Evolutionary conservation across 2,797 vertebrate genomes (phyloP).

Genomic region (Darevskia nairensis): DNA sequence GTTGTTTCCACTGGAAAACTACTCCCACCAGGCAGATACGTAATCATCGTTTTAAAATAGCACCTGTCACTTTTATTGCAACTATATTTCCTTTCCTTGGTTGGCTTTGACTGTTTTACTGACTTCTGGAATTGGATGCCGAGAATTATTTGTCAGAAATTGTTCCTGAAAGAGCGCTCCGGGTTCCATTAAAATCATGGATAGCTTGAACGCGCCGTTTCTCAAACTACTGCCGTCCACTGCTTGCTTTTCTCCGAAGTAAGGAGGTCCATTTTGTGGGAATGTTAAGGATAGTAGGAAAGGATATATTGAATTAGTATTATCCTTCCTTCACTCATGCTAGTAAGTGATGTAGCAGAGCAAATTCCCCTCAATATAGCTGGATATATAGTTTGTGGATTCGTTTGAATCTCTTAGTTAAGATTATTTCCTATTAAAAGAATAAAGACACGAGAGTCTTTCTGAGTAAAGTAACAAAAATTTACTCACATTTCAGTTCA

Average conservation of each 20-base stretch:
- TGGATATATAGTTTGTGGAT: no score
- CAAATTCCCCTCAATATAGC: no score
- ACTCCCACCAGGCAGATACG: constrained; percentile 21
- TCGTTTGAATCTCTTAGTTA: no score
- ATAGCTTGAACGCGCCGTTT: background rate
- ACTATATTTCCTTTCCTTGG: constrained; percentile 39
- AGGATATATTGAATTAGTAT: no score
- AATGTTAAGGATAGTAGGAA: no score
- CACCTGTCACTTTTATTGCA: constrained; percentile 33
- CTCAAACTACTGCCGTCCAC: background rate
- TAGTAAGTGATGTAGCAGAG: no score
- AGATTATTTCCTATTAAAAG: no score
- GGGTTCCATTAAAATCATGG: constrained; percentile 11
- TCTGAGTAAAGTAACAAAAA: no score
- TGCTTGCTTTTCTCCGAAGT: background rate
- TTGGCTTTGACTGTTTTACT: constrained; percentile 41
- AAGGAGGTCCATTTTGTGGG: background rate
- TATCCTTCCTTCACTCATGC: no score
- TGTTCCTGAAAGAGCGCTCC: constrained; percentile 30
- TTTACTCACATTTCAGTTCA: no score
- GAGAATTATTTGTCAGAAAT: constrained; percentile 33
- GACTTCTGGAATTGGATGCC: constrained; percentile 10
- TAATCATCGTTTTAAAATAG: constrained; percentile 48
- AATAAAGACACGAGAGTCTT: no score
- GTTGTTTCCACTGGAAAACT: constrained; percentile 5